phyloP scores from a whole-genome alignment of 2,888 invertebrate genomes.

The Pasiphila rectangulata region DNA sequence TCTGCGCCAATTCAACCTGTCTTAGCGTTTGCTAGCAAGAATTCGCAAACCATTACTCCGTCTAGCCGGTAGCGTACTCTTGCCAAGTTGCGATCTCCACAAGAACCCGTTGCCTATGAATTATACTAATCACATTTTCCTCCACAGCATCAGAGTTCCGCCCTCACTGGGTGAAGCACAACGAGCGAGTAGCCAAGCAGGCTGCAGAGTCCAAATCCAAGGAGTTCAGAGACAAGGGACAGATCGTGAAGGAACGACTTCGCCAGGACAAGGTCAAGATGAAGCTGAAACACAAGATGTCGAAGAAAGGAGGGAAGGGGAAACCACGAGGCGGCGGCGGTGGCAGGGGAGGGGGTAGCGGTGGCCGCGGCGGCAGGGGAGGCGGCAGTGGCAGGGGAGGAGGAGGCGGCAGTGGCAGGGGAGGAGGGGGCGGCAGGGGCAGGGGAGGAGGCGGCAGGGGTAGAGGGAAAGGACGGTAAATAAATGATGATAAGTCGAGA shows the following conservation, averaged over 20 bases:
- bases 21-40: too few relatives aligned
- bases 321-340: conserved; percentile 4
- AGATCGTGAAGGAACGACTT: conserved; percentile 87
- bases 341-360: neutral
- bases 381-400: neutral
- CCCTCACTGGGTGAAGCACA: conserved; percentile 90
- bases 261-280: conserved; percentile 83
- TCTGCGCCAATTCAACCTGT: too few relatives aligned
- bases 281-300: conserved; percentile 68
- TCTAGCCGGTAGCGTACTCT: too few relatives aligned
- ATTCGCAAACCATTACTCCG: too few relatives aligned
- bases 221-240: conserved; percentile 87
- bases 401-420: neutral
- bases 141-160: conserved; percentile 76
- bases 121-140: neutral
- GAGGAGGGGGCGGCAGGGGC: conserved; percentile 1
- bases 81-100: too few relatives aligned
- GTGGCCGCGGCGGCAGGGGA: conserved; percentile 1
- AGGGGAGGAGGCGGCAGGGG: conserved; percentile 1
- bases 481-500: too few relatives aligned
- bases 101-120: neutral
- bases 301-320: conserved; percentile 53
- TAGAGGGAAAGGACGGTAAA: conserved; percentile 14
- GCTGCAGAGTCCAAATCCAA: conserved; percentile 63
- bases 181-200: conserved; percentile 80